phyloP scores from a whole-genome alignment of 2,888 invertebrate genomes.

The Diplolepis rosae region DNA sequence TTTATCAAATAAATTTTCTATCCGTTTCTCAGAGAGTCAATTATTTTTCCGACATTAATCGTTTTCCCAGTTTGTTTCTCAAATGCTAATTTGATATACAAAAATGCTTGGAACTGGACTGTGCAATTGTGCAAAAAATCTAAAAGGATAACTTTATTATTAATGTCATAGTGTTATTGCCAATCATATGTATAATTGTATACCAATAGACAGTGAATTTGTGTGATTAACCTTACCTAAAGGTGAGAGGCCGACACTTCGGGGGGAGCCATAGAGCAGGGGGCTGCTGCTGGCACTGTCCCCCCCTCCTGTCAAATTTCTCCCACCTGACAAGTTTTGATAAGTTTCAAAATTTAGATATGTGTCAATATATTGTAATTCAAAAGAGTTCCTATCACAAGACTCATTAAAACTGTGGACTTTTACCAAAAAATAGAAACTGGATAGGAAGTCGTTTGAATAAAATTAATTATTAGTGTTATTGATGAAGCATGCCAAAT shows the following conservation, averaged over 20 bases:
- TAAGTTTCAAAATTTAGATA: constrained; percentile 53
- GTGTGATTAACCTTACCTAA: constrained; percentile 73
- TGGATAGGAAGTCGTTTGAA: not conserved
- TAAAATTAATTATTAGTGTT: not conserved
- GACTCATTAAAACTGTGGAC: not conserved
- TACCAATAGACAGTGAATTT: constrained; percentile 19
- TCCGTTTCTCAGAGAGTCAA: too few species aligned
- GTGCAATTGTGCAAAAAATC: not conserved
- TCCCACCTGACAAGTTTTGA: constrained; percentile 69
- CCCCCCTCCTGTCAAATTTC: constrained; percentile 70
- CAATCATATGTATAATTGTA: constrained; percentile 27
- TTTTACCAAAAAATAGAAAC: not conserved
- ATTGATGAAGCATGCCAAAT: not conserved
- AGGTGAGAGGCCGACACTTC: constrained; percentile 77
- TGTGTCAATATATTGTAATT: not conserved
- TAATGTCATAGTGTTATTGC: constrained; percentile 34
- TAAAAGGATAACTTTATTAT: constrained; percentile 1
- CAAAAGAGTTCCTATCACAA: not conserved
- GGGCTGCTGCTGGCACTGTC: constrained; percentile 77
- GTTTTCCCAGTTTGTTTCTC: not conserved
- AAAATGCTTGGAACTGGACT: not conserved
- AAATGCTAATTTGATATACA: not conserved
- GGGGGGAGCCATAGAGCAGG: constrained; percentile 76
- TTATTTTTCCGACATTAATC: not conserved
- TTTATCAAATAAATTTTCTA: too few species aligned